A percentile compares a stretch with the other conserved stretches of the same genome.
Conservation (phyloP, 2,888 invertebrate genomes). For the Sipha maydis region DNA sequence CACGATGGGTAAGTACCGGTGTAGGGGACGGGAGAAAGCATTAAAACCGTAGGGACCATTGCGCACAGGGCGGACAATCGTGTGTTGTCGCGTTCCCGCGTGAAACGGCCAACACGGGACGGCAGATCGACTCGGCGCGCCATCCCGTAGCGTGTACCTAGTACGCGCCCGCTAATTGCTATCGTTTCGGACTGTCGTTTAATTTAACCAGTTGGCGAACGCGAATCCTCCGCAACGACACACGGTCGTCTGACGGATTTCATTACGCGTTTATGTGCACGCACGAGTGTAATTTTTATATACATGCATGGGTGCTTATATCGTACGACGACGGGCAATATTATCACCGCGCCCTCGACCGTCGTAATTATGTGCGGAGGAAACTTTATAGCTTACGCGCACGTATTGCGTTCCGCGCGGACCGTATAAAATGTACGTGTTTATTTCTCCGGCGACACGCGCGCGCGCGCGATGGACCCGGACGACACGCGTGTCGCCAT, state of each 20-base stretch:
- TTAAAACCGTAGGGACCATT: too few species aligned
- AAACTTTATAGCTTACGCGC: not conserved
- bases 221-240: too few species aligned
- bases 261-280: not conserved
- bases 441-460: too few species aligned
- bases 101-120: too few species aligned
- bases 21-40: too few species aligned
- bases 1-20: too few species aligned
- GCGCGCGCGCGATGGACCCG: too few species aligned
- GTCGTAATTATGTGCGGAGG: not conserved
- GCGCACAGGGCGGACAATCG: too few species aligned
- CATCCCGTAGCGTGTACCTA: not conserved
- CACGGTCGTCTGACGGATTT: not conserved
- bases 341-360: not conserved
- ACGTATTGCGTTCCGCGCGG: too few species aligned
- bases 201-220: not conserved
- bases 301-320: not conserved
- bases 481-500: too few species aligned
- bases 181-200: not conserved
- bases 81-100: too few species aligned
- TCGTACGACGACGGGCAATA: not conserved
- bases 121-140: too few species aligned
- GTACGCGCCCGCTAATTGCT: not conserved
- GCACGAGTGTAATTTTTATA: not conserved
- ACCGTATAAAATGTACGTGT: not conserved